A percentile compares a stretch with the other conserved stretches of the same genome.
phyloP scores from a whole-genome alignment of 2,113 vertebrate genomes.

The Cynopterus brachyotis region DNA sequence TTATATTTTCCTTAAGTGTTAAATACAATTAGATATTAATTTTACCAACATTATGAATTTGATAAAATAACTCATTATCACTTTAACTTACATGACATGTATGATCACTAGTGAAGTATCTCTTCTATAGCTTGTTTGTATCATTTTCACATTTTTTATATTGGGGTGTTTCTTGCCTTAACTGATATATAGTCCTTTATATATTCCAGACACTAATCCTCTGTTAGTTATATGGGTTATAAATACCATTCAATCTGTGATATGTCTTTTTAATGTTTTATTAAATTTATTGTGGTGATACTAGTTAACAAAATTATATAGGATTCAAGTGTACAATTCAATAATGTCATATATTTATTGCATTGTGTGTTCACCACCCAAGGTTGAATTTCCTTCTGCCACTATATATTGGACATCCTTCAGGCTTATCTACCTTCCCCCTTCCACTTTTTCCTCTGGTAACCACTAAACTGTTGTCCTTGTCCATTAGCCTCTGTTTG shows the following conservation, averaged over 20 bases:
- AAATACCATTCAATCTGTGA: neutral
- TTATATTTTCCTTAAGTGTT: neutral
- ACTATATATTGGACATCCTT: no score
- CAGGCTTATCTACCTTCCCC: no score
- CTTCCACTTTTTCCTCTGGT: no score
- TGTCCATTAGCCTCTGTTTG: no score
- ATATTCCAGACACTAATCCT: neutral
- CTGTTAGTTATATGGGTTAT: neutral
- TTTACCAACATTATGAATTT: neutral
- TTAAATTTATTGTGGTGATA: no score
- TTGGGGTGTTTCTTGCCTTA: neutral
- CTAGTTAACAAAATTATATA: no score
- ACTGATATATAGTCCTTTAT: neutral
- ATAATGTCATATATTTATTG: no score
- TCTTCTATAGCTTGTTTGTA: neutral
- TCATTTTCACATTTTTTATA: conserved; percentile 4
- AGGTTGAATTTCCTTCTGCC: no score
- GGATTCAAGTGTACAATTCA: no score
- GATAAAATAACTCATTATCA: neutral
- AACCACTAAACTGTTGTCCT: no score
- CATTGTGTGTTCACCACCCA: no score
- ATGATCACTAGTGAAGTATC: neutral
- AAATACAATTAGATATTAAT: neutral
- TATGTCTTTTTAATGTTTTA: conserved; percentile 1
- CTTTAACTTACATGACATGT: neutral